Evolutionary conservation across 2,888 invertebrate genomes (phyloP), one percentile per base, ranked within the genome.

Genomic region (Nineta flava): DNA sequence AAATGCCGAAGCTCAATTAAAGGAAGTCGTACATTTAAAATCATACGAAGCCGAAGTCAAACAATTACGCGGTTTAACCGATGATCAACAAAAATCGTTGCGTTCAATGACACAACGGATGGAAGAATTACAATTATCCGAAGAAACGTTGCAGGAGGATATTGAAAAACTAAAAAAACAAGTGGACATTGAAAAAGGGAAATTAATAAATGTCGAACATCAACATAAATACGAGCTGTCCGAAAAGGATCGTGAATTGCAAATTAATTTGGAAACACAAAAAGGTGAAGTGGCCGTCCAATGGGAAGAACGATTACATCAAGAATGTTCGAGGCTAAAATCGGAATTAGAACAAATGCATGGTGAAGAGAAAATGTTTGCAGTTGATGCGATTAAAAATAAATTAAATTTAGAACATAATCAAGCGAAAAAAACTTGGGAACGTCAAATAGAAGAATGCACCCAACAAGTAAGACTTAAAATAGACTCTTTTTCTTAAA

Each of bases 221-320:
- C 51, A 63, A 32, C 68, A 70, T 55, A 61, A 63, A 40, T 63
- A 65, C 55, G 68, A 71, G 55, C 59, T 71, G 21, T 54, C 62
- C 12, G 71, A 71, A 53, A 68, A 68, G 56, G 71, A 72, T 51
- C 58, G 69, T 50, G 59, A 57, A 43, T 53, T 59, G 46, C 57
- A 60, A 50, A 54, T 60, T 43, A 61, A 62, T 53, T 53, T 65
- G 51, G 70, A 72, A 56, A 70, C 73, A 57, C 73, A 73, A 60
- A 67, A 73, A 54, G 68, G 69, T 53, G 73, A 74, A 61, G 72
- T 73, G 55, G 74, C 74, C 52, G 67, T 70, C 56, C 71, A 77
- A 68, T 80, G 79, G 79, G 79, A 80, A 61, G 73, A 76, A 55
- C 71, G 74, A 64, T 62, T 79, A 58, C 66, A 74, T 57, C 71